These are phyloP conservation scores for Xylocopa sonorina DNA, from an alignment of 1,140 invertebrate genomes.

Conservation along the genomic window DNA sequence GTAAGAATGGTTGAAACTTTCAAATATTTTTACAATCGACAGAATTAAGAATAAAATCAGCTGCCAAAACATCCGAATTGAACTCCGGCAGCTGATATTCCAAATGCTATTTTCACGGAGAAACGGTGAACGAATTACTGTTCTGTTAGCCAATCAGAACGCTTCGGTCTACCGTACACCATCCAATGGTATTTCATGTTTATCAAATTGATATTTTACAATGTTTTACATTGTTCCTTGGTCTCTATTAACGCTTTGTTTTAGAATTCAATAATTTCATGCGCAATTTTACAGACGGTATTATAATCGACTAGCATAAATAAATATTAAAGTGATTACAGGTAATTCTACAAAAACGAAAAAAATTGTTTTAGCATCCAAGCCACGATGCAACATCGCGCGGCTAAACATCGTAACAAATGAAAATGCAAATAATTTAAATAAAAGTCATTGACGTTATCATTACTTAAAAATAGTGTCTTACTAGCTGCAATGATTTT, in stretches of 20 bases:
- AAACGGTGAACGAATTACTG: constrained; percentile 32
- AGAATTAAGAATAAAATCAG: constrained; percentile 59
- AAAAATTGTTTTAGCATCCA: background rate
- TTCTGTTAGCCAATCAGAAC: constrained; percentile 40
- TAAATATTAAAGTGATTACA: background rate
- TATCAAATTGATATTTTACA: constrained; percentile 45
- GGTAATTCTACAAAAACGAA: too few relatives aligned
- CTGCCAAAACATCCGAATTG: constrained; percentile 69
- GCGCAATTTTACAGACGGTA: background rate
- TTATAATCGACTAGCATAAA: background rate
- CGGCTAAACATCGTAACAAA: too few relatives aligned
- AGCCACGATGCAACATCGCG: too few relatives aligned
- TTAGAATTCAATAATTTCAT: background rate
- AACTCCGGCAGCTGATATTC: constrained; percentile 64
- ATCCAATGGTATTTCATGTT: constrained; percentile 39
- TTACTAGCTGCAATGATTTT: background rate
- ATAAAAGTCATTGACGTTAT: background rate
- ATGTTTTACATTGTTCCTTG: constrained; percentile 42
- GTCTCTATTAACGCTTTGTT: background rate
- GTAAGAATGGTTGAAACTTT: background rate
- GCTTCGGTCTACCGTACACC: background rate
- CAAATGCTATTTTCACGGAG: constrained; percentile 56
- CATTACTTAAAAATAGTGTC: too few relatives aligned
- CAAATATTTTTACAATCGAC: constrained; percentile 39
- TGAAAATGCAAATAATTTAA: too few relatives aligned